These are phyloP conservation scores for Diploptera punctata DNA, from an alignment of 2,888 invertebrate genomes.

Conservation along the genomic window DNA sequence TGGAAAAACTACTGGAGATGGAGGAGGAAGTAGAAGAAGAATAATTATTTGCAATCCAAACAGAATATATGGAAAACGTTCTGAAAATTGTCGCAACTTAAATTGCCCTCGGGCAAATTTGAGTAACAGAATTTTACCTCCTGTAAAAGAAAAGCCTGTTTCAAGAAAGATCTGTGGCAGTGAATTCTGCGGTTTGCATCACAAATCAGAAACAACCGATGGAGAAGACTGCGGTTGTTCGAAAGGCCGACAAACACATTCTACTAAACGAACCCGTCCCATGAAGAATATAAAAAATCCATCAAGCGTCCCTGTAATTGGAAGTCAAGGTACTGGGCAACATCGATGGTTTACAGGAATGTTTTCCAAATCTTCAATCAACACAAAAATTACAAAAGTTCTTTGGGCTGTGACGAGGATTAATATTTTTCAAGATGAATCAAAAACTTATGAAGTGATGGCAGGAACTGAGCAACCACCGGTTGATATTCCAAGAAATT, in stretches of 20 bases:
- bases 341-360: no score
- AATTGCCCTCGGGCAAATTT: neutral
- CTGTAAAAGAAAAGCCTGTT: neutral
- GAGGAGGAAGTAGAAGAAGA: neutral
- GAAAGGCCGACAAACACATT: no score
- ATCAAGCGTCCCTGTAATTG: no score
- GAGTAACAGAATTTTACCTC: neutral
- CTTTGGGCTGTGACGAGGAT: constrained; percentile 15
- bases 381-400: neutral
- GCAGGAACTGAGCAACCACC: neutral
- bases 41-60: neutral
- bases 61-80: neutral
- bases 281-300: no score
- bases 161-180: neutral
- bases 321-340: no score
- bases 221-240: no score
- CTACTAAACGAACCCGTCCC: no score
- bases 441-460: constrained; percentile 11
- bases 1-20: no score
- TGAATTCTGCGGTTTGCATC: constrained; percentile 3
- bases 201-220: neutral
- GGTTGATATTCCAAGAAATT: neutral
- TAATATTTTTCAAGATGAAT: neutral
- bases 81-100: neutral
- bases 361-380: no score